Evolutionary conservation across 1,140 invertebrate species (phyloP), one percentile per base, ranked within the genome.

Genomic region (Brachionus plicatilis): DNA sequence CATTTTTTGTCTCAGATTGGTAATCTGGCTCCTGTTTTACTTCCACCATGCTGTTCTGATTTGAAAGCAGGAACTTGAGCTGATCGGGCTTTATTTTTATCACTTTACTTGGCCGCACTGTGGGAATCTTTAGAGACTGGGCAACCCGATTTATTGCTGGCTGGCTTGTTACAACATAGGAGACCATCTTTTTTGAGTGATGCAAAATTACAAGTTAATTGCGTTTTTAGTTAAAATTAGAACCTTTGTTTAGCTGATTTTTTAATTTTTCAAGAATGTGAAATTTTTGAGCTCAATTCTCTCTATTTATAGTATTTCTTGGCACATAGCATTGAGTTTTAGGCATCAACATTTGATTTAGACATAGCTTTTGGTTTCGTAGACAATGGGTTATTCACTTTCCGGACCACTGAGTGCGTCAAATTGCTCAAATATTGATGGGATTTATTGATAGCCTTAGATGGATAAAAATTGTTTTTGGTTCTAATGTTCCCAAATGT

Each of bases 121-220:
- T 76, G 2, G 72, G 72, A 76, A 76, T 76, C 20, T 47, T 76
- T 3, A 76, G 20, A 9, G 72, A 76, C 33, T 76, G 24, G 14
- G 43, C 72, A 14, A 76, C 45, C 17, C 27, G 7, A 12, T 76
- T 50, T 27, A 76, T 76, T 24, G 72, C 45, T 29, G 72, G 72
- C n/a, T 76, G 20, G 24, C 43, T 76, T 20, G 72, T 76, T 50
- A 76, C 45, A 50, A 76, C 72, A 76, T 76, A 76, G 24, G 72
- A 76, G 2, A 76, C 72, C 72, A 76, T 76, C 11, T 75, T 24
- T 43, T 75, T 7, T 14, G 33, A 68, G 33, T 68, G 53, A 60
- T 20, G 53, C 20, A 60, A 60, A 60, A 60, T 60, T 60, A 60
- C 53, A 60, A 60, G 27, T 20, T 60, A 60, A 20, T 60, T 60